These are phyloP conservation scores for Eutrigla gurnardus DNA, from an alignment of 2,797 vertebrate genomes.

Conservation along the genomic window DNA sequence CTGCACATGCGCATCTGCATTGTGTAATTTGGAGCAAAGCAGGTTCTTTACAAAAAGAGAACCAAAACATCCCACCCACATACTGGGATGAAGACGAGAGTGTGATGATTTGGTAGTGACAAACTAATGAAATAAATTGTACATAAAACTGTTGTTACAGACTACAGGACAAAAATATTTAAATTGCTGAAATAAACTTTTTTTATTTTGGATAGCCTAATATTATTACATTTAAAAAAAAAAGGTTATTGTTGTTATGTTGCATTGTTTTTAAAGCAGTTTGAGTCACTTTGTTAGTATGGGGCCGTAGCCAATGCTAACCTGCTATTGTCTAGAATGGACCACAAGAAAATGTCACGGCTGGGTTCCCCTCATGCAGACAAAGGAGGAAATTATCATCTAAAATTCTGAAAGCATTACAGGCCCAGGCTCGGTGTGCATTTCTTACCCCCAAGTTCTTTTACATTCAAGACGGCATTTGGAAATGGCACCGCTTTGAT, in stretches of 20 bases:
- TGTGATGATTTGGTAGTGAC: neutral
- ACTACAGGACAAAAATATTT: no score
- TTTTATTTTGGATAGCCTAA: no score
- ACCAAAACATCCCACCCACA: conserved; percentile 11
- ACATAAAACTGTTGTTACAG: neutral
- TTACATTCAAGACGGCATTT: conserved; percentile 97
- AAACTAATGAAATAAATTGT: neutral
- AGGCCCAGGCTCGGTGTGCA: neutral
- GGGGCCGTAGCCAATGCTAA: no score
- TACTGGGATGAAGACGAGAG: neutral
- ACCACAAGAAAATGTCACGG: no score
- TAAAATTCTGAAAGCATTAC: neutral
- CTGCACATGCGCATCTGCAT: neutral
- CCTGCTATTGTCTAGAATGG: no score
- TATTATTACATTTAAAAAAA: no score
- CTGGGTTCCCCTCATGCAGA: neutral
- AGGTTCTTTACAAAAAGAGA: neutral
- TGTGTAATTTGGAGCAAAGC: neutral
- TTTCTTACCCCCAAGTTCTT: conserved; percentile 98
- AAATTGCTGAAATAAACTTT: no score
- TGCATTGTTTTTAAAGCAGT: neutral
- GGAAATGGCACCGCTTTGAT: conserved; percentile 99
- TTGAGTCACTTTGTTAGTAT: no score
- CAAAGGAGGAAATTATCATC: neutral
- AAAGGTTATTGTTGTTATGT: neutral